Conservation (phyloP, 2,888 invertebrate species). For the Cryptocephalus primarius region DNA sequence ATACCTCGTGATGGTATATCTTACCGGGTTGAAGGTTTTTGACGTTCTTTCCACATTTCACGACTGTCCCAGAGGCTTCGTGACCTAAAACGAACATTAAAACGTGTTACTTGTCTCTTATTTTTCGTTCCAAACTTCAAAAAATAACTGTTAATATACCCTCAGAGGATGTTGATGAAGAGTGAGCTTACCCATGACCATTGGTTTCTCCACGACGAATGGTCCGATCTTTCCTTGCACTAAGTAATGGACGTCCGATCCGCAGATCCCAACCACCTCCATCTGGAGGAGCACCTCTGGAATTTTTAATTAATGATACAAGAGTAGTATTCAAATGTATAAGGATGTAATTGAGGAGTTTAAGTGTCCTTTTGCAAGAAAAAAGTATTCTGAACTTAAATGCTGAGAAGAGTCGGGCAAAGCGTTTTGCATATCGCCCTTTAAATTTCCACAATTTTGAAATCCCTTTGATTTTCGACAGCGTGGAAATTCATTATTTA, state of each 20-base stretch:
- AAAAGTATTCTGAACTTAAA: too few species aligned
- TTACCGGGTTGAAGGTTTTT: slow-evolving; percentile 51
- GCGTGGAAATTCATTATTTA: too few species aligned
- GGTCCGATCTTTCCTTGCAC: slow-evolving; percentile 75
- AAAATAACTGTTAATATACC: too few species aligned
- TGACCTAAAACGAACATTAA: slow-evolving; percentile 71
- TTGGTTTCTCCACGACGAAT: slow-evolving; percentile 79
- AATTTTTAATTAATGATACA: slow-evolving; percentile 11
- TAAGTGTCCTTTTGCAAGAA: too few species aligned
- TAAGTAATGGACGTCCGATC: slow-evolving; percentile 91
- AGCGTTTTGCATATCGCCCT: too few species aligned
- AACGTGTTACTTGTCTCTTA: neutral
- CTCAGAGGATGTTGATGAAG: neutral
- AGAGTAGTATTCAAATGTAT: too few species aligned
- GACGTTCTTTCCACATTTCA: slow-evolving; percentile 62
- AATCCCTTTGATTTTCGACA: too few species aligned
- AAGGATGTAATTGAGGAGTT: too few species aligned
- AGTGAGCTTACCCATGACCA: slow-evolving; percentile 66
- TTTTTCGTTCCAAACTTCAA: too few species aligned
- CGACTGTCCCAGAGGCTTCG: slow-evolving; percentile 76
- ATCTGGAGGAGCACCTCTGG: slow-evolving; percentile 79
- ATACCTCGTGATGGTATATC: neutral
- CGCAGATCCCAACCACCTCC: slow-evolving; percentile 94
- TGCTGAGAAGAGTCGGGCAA: too few species aligned
- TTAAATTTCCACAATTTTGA: too few species aligned